A percentile compares a stretch with the other conserved stretches of the same genome.
These are phyloP conservation scores for Drosophila neocordata DNA, from an alignment of 1,140 invertebrate genomes.

Conservation along the genomic window DNA sequence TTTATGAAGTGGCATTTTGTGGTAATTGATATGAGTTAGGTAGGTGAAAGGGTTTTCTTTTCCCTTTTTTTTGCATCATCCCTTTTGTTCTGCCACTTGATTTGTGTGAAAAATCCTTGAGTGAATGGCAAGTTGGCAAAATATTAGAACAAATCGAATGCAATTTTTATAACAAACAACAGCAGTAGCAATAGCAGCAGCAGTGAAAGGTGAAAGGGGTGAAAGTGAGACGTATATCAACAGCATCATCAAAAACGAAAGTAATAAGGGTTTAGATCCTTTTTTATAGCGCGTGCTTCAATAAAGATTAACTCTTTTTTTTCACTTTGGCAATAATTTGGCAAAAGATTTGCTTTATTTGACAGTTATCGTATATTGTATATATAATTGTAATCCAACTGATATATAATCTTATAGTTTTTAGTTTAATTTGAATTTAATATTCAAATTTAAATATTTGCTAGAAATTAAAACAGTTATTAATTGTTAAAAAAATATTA, in stretches of 20 bases:
- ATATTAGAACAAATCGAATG: constrained; percentile 11
- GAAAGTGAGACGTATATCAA: constrained; percentile 11
- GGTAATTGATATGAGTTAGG: constrained; percentile 48
- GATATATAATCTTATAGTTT: no score
- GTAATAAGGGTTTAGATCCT: not conserved
- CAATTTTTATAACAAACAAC: not conserved
- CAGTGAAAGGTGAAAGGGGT: constrained; percentile 15
- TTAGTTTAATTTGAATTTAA: no score
- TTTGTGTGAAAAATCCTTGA: constrained; percentile 20
- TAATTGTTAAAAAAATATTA: no score
- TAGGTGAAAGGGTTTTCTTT: not conserved
- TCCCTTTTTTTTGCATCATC: not conserved
- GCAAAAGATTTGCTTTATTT: not conserved
- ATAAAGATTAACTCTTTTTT: not conserved
- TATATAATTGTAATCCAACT: no score
- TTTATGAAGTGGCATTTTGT: constrained; percentile 57
- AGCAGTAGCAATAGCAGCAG: no score
- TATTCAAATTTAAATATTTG: no score
- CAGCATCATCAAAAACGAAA: not conserved
- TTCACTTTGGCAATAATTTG: not conserved
- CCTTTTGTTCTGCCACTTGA: constrained; percentile 4
- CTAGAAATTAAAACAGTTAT: no score
- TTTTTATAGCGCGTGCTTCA: not conserved
- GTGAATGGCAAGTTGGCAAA: constrained; percentile 19
- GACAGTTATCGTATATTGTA: no score